Conservation (phyloP, 2,888 invertebrate genomes). For the Schizaphis graminum region DNA sequence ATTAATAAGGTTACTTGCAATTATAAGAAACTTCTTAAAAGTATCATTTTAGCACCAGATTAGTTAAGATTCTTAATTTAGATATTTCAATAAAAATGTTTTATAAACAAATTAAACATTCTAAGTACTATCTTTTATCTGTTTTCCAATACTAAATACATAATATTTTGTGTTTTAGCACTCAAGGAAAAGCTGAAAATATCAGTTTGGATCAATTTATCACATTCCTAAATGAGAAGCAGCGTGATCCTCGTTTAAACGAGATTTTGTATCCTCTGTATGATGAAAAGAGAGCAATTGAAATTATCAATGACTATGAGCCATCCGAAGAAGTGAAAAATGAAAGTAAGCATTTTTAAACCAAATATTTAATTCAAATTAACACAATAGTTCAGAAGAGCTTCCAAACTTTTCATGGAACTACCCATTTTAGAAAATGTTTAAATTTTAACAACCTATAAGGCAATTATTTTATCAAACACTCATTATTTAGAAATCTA, state of each 20-base stretch:
- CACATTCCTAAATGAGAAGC: slow-evolving; percentile 95
- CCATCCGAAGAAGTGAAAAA: slow-evolving; percentile 81
- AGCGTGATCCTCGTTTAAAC: slow-evolving; percentile 97
- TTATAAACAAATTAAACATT: not conserved
- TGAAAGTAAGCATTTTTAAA: slow-evolving; percentile 75
- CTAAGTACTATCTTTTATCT: not conserved
- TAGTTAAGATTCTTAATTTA: not conserved
- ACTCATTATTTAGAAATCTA: too few species aligned
- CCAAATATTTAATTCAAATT: not conserved
- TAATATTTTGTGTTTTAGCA: slow-evolving; percentile 74
- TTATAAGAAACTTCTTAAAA: not conserved
- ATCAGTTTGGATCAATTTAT: slow-evolving; percentile 90
- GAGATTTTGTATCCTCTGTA: slow-evolving; percentile 98
- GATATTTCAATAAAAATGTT: not conserved
- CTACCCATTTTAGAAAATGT: not conserved
- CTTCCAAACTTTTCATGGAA: not conserved
- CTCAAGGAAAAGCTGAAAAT: slow-evolving; percentile 89
- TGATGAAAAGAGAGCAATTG: slow-evolving; percentile 91
- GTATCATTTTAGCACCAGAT: not conserved
- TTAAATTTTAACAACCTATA: not conserved
- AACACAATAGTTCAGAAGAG: not conserved
- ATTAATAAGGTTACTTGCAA: not conserved
- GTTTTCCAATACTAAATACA: not conserved
- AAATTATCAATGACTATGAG: slow-evolving; percentile 95
- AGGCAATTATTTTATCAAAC: too few species aligned